Evolutionary conservation across 2,888 invertebrate genomes (phyloP), one percentile per base, ranked within the genome.

Genomic region (Calameuta idolon): DNA sequence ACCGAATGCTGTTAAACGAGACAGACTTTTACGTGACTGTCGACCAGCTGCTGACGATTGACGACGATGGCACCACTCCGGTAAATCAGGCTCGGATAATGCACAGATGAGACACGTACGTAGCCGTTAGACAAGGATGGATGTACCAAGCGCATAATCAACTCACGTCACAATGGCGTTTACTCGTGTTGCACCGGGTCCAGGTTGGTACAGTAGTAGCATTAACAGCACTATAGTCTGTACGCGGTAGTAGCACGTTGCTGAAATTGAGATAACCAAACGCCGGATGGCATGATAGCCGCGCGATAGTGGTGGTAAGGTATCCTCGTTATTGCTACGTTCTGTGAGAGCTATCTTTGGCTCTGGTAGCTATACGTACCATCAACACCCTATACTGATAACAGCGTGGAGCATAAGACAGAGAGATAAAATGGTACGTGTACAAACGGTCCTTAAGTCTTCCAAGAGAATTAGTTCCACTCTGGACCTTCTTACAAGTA

Each of bases 91-190:
- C 5, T 55, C 55, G 55, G 9, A 9, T 55, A 55, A 23, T 23
- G 55, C 23, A 23, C 9, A 55, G 55, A 55, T 55, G 55, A 23
- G 55, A 2, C 23, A 55, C 55, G 55, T 55, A 55, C 9, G 55
- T 9, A 55, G 55, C 23, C 55, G 5, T 23, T 9, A 68, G 74
- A 35, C 78, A 80, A 75, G 55, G 77, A 55, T 55, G 23, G 23
- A 55, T 55, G 23, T 55, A 55, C 23, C 55, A 55, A 35, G 23
- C 31, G 77, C 82, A 81, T 85, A 85, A 86, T 86, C 84, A 83
- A 83, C 79, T 81, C 79, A 69, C 78, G 83, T 84, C 83, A 86
- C 86, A 86, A 85, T 84, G 83, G 82, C 78, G 85, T 81, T 68
- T 76, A 80, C 80, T 74, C 34, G 34, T 37, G 74, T 35, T 55